Conservation (phyloP, 1,140 invertebrate species). For the Polyergus mexicanus region DNA sequence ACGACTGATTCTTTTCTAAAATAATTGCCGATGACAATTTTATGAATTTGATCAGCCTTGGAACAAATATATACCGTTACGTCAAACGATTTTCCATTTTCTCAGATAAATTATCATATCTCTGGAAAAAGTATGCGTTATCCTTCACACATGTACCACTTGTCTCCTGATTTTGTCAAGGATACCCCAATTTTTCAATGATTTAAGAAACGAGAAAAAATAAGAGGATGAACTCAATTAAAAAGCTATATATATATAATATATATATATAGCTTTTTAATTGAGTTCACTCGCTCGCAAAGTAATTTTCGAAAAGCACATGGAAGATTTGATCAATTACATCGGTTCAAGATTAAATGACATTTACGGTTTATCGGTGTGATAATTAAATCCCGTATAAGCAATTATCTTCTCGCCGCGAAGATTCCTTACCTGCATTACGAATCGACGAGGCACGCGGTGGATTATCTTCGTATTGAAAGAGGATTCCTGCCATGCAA, state of each 20-base stretch:
- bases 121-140: no score
- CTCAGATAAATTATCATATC: no score
- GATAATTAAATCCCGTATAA: background rate
- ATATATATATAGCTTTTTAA: no score
- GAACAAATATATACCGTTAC: conserved; percentile 21
- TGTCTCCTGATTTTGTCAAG: background rate
- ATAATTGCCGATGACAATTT: conserved; percentile 40
- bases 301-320: no score
- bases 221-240: no score
- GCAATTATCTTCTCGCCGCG: background rate
- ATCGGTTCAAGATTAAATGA: conserved; percentile 6
- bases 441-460: background rate
- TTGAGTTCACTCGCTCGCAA: no score
- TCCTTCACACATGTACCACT: background rate
- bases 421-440: background rate
- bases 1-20: conserved; percentile 5
- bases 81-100: background rate
- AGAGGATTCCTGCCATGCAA: conserved; percentile 36
- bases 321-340: background rate
- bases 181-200: background rate
- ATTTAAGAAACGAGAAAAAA: background rate
- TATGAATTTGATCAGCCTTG: conserved; percentile 25
- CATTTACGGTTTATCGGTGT: background rate
- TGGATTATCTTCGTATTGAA: conserved; percentile 20
- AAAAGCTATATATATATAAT: no score